Evolutionary conservation across 2,888 invertebrate genomes (phyloP), one percentile per base, ranked within the genome.

Genomic region (Neocrepidodera transversa): DNA sequence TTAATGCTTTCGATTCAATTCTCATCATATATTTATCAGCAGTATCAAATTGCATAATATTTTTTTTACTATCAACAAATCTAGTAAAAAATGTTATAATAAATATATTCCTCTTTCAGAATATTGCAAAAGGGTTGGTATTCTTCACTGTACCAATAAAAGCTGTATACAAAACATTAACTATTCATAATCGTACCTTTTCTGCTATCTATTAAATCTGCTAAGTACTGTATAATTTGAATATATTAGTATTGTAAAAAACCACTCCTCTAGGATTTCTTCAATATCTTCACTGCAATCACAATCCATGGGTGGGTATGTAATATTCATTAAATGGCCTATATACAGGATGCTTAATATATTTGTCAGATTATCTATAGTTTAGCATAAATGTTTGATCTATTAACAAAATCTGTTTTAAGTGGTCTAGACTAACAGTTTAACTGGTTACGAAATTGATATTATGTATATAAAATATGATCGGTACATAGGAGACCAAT

Each of bases 161-260:
- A n/a, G n/a, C n/a, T n/a, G n/a, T n/a, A n/a, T n/a, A n/a, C n/a
- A 16, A 28, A 14, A 16, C 14, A 47, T 47, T 47, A 47, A 8
- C 17, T 32, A 49, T 35, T 36, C 49, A 42, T 32, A 40, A 16
- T 40, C 10, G 20, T 43, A 30, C 26, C 45, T 43, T 35, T 45
- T 20, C 26, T 54, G 36, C 23, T 45, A 54, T 54, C 45, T 54
- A 45, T 54, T 47, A 35, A 54, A 54, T 45, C 54, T 54, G n/a
- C 32, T 32, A 32, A 14, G 53, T 54, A 47, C 54, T 47, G 36
- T 54, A 35, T 54, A 54, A 47, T 54, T 54, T 54, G 45, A 54
- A 54, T 54, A 54, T 54, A 54, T 54, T 54, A 54, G 54, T 54
- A 54, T 54, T 45, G 54, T 54, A 36, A 54, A 54, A 45, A 54